Evolutionary conservation across 2,888 invertebrate species (phyloP).

Genomic region (Dasysyrphus tricinctus): DNA sequence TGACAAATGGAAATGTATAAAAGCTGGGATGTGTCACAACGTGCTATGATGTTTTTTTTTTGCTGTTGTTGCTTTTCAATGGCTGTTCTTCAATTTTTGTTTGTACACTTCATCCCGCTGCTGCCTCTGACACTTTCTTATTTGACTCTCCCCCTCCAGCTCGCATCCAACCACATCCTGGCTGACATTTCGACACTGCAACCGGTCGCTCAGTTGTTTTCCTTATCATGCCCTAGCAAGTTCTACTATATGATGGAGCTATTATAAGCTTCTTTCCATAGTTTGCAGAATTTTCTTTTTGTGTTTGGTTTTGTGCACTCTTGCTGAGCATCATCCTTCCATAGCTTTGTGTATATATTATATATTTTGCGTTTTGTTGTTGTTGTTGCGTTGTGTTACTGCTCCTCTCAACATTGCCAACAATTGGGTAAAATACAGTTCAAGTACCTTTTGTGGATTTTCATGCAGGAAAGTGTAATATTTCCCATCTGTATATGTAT

Average conservation of each 20-base stretch:
- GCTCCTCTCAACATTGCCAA: slow-evolving; percentile 57
- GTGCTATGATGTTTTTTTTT: slow-evolving; percentile 40
- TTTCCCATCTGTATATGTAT: slow-evolving; percentile 54
- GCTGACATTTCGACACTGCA: slow-evolving; percentile 64
- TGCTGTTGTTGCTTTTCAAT: slow-evolving; percentile 25
- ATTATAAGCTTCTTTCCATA: slow-evolving; percentile 45
- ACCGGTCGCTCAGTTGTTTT: slow-evolving; percentile 58
- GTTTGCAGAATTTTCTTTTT: slow-evolving; percentile 52
- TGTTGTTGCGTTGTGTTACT: slow-evolving; percentile 31
- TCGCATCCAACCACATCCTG: slow-evolving; percentile 54
- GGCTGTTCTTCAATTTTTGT: slow-evolving; percentile 41
- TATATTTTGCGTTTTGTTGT: slow-evolving; percentile 21
- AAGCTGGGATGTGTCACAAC: slow-evolving; percentile 63
- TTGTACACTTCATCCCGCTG: slow-evolving; percentile 26
- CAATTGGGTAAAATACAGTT: slow-evolving; percentile 75
- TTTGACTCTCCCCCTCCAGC: slow-evolving; percentile 23
- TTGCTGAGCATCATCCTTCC: slow-evolving; percentile 29
- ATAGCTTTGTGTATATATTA: not conserved
- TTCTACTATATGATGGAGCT: slow-evolving; percentile 3
- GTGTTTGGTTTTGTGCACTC: slow-evolving; percentile 29
- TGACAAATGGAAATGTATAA: slow-evolving; percentile 68
- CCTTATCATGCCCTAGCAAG: slow-evolving; percentile 47
- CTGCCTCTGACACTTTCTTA: slow-evolving; percentile 37
- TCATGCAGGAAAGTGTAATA: slow-evolving; percentile 72
- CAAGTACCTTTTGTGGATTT: slow-evolving; percentile 73